These are phyloP conservation scores for Melieria omissa DNA, from an alignment of 2,888 invertebrate species.

Conservation along the genomic window DNA sequence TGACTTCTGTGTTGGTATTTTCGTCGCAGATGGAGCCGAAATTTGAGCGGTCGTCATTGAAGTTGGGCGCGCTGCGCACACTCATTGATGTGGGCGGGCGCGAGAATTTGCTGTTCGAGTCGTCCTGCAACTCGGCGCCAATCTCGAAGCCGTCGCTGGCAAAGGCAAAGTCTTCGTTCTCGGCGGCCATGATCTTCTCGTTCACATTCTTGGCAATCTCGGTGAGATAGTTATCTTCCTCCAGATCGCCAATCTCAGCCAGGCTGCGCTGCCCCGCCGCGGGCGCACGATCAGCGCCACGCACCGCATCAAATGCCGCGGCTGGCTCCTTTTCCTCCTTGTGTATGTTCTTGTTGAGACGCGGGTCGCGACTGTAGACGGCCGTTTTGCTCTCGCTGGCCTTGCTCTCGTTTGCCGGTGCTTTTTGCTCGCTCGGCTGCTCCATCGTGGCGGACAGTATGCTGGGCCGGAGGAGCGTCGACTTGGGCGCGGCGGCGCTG, in stretches of 20 bases:
- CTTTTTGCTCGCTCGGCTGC: conserved; percentile 25
- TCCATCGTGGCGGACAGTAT: conserved; percentile 51
- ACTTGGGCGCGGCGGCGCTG: conserved; percentile 31
- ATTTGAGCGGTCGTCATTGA: conserved; percentile 63
- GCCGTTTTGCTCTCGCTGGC: conserved; percentile 45
- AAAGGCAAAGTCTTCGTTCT: conserved; percentile 63
- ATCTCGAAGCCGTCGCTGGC: conserved; percentile 64
- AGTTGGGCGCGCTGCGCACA: conserved; percentile 63
- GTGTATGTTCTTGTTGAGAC: conserved; percentile 64
- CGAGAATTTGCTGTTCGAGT: conserved; percentile 48
- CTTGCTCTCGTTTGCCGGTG: conserved; percentile 31
- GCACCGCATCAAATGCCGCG: background rate
- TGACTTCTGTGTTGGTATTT: conserved; percentile 65
- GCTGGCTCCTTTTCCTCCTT: conserved; percentile 49
- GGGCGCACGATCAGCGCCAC: conserved; percentile 25
- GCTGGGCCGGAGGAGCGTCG: conserved; percentile 54
- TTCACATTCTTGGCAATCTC: conserved; percentile 66
- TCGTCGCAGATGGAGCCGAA: conserved; percentile 60
- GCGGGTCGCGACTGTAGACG: conserved; percentile 62
- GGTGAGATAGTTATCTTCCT: conserved; percentile 65
- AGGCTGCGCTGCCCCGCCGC: conserved; percentile 32
- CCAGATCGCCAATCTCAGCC: conserved; percentile 48
- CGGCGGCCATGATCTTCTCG: conserved; percentile 64
- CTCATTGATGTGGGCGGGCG: conserved; percentile 65
- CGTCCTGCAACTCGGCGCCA: conserved; percentile 49